Percentiles rank a stretch among this genome's conserved stretches.
phyloP scores from a whole-genome alignment of 64 coral and sea anemone species.

The Astreopora myriophthalma region DNA sequence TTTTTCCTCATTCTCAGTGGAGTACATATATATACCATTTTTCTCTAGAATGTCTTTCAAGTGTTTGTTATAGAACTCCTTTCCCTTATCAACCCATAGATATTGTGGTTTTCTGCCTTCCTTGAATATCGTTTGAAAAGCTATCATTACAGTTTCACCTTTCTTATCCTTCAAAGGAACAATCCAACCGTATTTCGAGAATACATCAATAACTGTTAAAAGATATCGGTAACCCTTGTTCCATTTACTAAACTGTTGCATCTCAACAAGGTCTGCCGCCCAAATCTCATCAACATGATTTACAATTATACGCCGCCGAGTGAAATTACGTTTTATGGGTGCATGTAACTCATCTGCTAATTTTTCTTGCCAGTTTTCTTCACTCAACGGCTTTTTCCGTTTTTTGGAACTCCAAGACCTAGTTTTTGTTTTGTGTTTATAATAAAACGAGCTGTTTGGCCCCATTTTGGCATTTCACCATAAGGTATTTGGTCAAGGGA shows the following conservation, averaged over 20 bases:
- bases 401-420: background rate
- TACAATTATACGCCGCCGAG: constrained; percentile 13
- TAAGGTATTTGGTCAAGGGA: background rate
- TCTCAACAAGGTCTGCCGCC: constrained; percentile 22
- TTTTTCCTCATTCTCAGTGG: constrained; percentile 65
- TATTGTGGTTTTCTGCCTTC: background rate
- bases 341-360: background rate
- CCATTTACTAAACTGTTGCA: constrained; percentile 43
- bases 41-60: background rate
- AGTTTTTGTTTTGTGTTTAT: background rate
- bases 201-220: constrained; percentile 23
- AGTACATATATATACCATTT: background rate
- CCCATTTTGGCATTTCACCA: too few species aligned
- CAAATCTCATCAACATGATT: constrained; percentile 31
- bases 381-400: too few species aligned
- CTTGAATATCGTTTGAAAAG: constrained; percentile 26
- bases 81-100: constrained; percentile 53
- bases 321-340: background rate
- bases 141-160: background rate
- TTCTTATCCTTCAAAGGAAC: background rate
- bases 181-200: constrained; percentile 34
- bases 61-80: constrained; percentile 24
- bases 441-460: too few species aligned
- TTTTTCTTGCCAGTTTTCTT: too few species aligned
- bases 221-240: constrained; percentile 58